phyloP scores from a whole-genome alignment of 2,797 vertebrate species.

The Poeciliopsis gracilis region DNA sequence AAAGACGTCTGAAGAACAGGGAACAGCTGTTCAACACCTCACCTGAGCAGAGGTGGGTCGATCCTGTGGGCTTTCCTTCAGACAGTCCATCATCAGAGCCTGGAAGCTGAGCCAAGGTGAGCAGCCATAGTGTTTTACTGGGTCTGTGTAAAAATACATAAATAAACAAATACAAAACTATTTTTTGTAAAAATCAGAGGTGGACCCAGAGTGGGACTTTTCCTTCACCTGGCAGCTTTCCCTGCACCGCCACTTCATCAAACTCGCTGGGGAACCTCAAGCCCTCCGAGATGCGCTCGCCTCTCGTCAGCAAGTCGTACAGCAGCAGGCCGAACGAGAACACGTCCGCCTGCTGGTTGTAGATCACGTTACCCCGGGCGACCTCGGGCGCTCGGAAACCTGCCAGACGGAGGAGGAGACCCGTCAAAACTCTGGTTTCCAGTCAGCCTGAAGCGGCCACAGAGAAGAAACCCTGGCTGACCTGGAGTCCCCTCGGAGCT shows the following conservation, averaged over 20 bases:
- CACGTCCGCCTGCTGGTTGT: slow-evolving; percentile 95
- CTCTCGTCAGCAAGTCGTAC: slow-evolving; percentile 94
- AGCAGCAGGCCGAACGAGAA: slow-evolving; percentile 96
- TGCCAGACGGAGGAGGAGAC: slow-evolving; percentile 29
- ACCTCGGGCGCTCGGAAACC: slow-evolving; percentile 97
- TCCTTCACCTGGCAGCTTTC: slow-evolving; percentile 90
- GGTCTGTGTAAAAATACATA: slow-evolving; percentile 80
- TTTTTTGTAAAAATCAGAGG: not conserved
- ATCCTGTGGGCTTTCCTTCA: slow-evolving; percentile 90
- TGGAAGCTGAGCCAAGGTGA: slow-evolving; percentile 91
- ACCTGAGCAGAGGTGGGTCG: slow-evolving; percentile 94
- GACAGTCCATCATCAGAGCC: slow-evolving; percentile 90
- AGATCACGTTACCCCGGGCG: slow-evolving; percentile 93
- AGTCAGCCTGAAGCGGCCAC: too few species aligned
- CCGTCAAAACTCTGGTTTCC: not conserved
- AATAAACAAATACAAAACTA: not conserved
- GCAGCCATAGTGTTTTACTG: slow-evolving; percentile 92
- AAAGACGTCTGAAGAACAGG: not conserved
- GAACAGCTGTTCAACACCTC: slow-evolving; percentile 8
- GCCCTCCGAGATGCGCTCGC: slow-evolving; percentile 92
- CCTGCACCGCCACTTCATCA: slow-evolving; percentile 93
- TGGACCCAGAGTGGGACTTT: not conserved
- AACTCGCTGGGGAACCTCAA: slow-evolving; percentile 98
- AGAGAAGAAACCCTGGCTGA: slow-evolving; percentile 44
- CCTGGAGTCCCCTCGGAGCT: slow-evolving; percentile 97